phyloP scores from a whole-genome alignment of 2,888 invertebrate species.

The Watsonalla cultraria region DNA sequence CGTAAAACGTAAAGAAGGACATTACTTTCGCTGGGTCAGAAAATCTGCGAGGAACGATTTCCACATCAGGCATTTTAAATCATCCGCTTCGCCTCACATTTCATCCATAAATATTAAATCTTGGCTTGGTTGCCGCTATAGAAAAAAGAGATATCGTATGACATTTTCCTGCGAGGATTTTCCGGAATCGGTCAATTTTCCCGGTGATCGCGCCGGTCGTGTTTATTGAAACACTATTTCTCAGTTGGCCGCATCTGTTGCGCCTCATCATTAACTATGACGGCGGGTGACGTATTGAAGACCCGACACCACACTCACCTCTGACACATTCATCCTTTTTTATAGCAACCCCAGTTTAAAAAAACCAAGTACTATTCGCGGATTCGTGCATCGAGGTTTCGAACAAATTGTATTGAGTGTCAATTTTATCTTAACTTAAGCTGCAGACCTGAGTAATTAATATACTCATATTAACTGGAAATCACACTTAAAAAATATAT shows the following conservation, averaged over 20 bases:
- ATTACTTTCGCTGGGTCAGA: constrained; percentile 74
- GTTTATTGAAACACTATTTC: constrained; percentile 76
- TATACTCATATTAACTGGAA: too few relatives aligned
- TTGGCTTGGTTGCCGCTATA: constrained; percentile 63
- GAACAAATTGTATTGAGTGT: too few relatives aligned
- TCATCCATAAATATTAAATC: constrained; percentile 78
- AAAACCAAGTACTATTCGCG: too few relatives aligned
- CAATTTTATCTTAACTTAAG: too few relatives aligned
- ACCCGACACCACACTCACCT: constrained; percentile 13
- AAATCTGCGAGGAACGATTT: constrained; percentile 74
- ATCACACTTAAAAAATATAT: too few relatives aligned
- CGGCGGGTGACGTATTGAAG: constrained; percentile 21
- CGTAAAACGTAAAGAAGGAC: constrained; percentile 73
- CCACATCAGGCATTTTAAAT: constrained; percentile 77
- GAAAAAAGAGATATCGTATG: constrained; percentile 69
- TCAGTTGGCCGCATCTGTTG: constrained; percentile 56
- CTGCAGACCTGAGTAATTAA: too few relatives aligned
- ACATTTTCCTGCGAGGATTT: constrained; percentile 69
- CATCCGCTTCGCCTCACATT: constrained; percentile 75
- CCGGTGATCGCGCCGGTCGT: constrained; percentile 64
- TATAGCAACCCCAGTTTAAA: not conserved
- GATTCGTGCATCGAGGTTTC: too few relatives aligned
- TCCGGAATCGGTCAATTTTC: constrained; percentile 76
- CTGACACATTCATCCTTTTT: constrained; percentile 1
- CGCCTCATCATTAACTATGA: constrained; percentile 46